Conservation (phyloP, 2,888 invertebrate genomes). For the Oligia strigilis region DNA sequence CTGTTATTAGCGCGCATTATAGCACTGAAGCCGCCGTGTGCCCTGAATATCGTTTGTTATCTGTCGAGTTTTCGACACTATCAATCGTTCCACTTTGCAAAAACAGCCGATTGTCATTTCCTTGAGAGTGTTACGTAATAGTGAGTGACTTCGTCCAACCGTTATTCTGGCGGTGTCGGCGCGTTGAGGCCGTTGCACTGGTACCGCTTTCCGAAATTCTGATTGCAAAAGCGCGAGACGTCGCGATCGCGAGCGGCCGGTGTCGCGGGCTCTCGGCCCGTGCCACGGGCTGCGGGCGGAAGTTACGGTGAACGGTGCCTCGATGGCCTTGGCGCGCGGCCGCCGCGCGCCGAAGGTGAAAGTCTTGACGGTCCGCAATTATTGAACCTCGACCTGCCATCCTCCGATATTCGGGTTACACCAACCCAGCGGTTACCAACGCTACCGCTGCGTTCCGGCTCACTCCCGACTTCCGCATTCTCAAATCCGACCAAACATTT, state of each 20-base stretch:
- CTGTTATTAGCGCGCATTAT: slow-evolving; percentile 41
- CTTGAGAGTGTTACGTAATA: slow-evolving; percentile 76
- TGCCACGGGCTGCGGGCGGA: slow-evolving; percentile 79
- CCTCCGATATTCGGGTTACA: slow-evolving; percentile 83
- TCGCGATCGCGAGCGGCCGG: slow-evolving; percentile 67
- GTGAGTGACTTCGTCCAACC: slow-evolving; percentile 71
- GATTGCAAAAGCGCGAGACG: slow-evolving; percentile 81
- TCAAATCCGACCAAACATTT: slow-evolving; percentile 49
- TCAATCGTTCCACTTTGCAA: slow-evolving; percentile 69
- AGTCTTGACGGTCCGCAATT: slow-evolving; percentile 87
- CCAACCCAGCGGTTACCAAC: slow-evolving; percentile 67
- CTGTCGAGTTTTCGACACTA: slow-evolving; percentile 63
- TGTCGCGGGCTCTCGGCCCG: slow-evolving; percentile 65
- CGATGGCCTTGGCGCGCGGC: slow-evolving; percentile 85
- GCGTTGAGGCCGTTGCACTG: slow-evolving; percentile 76
- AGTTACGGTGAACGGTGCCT: slow-evolving; percentile 85
- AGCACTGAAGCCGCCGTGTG: slow-evolving; percentile 17
- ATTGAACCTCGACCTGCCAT: slow-evolving; percentile 88
- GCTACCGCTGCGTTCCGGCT: slow-evolving; percentile 63
- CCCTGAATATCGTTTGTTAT: slow-evolving; percentile 61
- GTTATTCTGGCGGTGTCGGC: slow-evolving; percentile 72
- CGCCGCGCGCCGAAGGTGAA: slow-evolving; percentile 89
- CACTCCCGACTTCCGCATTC: slow-evolving; percentile 79
- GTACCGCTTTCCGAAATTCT: slow-evolving; percentile 81
- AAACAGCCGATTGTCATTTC: slow-evolving; percentile 71